phyloP scores from a whole-genome alignment of 2,113 vertebrate species.

The Pithys albifrons region DNA sequence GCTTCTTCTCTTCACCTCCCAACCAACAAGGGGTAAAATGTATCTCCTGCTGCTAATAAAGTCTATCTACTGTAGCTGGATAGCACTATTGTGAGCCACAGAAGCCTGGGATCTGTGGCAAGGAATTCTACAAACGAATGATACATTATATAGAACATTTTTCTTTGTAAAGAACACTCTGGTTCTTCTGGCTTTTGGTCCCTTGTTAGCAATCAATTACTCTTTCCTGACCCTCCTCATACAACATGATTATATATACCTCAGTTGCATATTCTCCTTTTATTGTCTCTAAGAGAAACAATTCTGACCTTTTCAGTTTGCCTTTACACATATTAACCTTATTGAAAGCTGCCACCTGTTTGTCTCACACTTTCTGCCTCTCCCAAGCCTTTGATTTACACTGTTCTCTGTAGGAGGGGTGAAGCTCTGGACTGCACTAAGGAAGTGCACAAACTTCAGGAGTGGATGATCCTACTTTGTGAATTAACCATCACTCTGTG shows the following conservation, averaged over 20 bases:
- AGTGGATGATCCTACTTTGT: not conserved
- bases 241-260: not conserved
- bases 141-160: not conserved
- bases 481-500: not conserved
- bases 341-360: not conserved
- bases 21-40: not conserved
- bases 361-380: not conserved
- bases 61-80: not conserved
- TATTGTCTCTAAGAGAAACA: not conserved
- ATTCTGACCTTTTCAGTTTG: not conserved
- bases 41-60: not conserved
- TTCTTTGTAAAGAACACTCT: not conserved
- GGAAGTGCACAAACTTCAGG: not conserved
- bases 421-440: not conserved
- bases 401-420: not conserved
- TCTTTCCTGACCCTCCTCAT: not conserved
- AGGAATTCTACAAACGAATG: not conserved
- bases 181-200: not conserved
- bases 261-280: not conserved
- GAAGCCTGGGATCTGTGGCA: not conserved
- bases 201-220: not conserved
- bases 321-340: not conserved
- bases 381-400: not conserved
- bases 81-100: not conserved
- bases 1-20: not conserved